Conservation (phyloP, 2,797 vertebrate species). For the Dipus sagitta region DNA sequence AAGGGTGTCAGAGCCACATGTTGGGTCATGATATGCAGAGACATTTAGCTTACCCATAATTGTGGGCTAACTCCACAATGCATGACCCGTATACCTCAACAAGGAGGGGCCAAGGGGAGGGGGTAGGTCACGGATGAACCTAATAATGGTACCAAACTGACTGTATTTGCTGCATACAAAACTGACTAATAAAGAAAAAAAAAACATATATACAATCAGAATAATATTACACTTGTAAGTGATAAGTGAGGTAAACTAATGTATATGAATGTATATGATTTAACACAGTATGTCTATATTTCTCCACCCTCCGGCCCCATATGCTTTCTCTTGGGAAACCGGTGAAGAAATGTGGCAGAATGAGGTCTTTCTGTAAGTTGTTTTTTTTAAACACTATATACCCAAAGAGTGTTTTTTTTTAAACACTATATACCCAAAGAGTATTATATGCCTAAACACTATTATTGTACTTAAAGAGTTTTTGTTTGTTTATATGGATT, state of each 20-base stretch:
- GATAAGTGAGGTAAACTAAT: conserved; percentile 31
- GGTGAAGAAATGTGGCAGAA: background rate
- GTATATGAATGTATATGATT: background rate
- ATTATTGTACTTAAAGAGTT: background rate
- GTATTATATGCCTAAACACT: background rate
- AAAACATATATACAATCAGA: conserved; percentile 12
- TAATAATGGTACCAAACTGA: no score
- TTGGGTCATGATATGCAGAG: no score
- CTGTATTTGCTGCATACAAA: no score
- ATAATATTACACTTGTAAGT: background rate
- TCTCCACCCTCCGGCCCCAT: background rate
- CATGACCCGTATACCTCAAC: no score
- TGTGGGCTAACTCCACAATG: no score
- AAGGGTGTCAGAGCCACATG: no score
- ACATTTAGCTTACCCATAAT: no score
- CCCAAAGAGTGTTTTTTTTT: background rate
- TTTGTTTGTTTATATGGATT: background rate
- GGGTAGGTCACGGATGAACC: no score
- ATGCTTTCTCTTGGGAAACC: background rate
- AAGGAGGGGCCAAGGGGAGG: no score
- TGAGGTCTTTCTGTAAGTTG: background rate
- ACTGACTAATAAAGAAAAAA: no score
- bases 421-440: background rate
- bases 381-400: background rate
- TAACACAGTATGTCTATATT: background rate